A percentile compares a stretch with the other conserved stretches of the same genome.
Evolutionary conservation across 2,113 vertebrate species (phyloP).

Genomic region (Percopsis transmontana): DNA sequence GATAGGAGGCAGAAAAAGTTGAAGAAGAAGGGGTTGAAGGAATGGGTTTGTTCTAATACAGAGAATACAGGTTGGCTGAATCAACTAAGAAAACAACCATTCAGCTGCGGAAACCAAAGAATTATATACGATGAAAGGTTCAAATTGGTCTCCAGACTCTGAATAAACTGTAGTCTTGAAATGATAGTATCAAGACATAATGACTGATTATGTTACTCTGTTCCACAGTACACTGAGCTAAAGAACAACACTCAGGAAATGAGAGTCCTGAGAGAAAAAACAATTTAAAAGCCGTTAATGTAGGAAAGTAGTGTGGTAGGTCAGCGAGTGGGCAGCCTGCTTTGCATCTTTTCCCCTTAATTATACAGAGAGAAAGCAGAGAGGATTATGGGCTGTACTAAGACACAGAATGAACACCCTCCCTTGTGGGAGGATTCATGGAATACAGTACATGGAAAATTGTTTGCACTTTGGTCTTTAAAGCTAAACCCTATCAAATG

Average conservation of each 20-base stretch:
- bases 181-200: neutral
- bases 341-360: conserved; percentile 46
- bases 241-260: neutral
- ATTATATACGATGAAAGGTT: too few species aligned
- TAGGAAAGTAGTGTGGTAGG: conserved; percentile 19
- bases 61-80: neutral
- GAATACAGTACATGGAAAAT: neutral
- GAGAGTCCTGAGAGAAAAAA: conserved; percentile 15
- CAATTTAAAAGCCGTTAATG: conserved; percentile 28
- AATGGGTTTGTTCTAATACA: neutral
- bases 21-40: conserved; percentile 4
- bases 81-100: neutral
- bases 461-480: neutral
- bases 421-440: conserved; percentile 29
- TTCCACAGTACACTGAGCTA: neutral
- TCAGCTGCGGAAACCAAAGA: too few species aligned
- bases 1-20: conserved; percentile 27
- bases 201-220: neutral
- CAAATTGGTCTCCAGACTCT: too few species aligned
- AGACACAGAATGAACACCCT: conserved; percentile 9
- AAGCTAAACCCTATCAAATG: neutral
- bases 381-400: conserved; percentile 1
- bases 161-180: too few species aligned
- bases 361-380: conserved; percentile 32
- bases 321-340: conserved; percentile 46